Percentiles rank a stretch among this genome's conserved stretches.
Conservation (phyloP, 1,140 invertebrate genomes). For the Eurosta solidaginis region DNA sequence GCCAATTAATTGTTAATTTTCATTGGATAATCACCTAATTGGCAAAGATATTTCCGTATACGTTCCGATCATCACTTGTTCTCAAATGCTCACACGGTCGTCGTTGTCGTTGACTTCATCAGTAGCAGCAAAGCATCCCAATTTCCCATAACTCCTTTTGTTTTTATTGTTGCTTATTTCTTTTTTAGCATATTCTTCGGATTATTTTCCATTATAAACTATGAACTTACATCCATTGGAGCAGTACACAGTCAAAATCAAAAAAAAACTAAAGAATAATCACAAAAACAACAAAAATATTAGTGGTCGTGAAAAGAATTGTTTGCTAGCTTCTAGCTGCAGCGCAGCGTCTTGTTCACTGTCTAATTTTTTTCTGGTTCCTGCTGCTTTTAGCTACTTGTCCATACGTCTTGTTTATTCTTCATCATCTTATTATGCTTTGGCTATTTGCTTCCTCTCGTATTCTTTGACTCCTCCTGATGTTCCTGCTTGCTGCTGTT, state of each 20-base stretch:
- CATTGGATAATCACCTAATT: background rate
- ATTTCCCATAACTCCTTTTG: background rate
- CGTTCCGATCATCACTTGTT: background rate
- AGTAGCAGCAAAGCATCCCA: background rate
- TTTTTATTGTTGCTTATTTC: background rate
- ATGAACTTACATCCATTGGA: background rate
- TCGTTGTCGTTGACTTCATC: background rate
- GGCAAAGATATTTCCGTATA: constrained; percentile 9
- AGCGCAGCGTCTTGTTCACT: background rate
- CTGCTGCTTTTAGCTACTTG: constrained; percentile 9
- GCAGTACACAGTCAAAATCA: background rate
- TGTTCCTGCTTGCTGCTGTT: background rate
- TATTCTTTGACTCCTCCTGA: constrained; percentile 13
- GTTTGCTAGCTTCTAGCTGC: background rate
- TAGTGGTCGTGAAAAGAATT: constrained; percentile 35
- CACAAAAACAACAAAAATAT: background rate
- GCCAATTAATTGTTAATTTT: constrained; percentile 1
- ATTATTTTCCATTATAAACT: background rate
- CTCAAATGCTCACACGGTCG: no score
- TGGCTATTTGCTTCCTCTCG: constrained; percentile 12
- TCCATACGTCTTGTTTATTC: background rate
- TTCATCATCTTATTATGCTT: background rate
- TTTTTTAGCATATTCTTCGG: background rate
- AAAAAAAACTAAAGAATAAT: background rate
- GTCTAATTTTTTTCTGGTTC: constrained; percentile 4